Evolutionary conservation across 1,140 invertebrate species (phyloP), one percentile per base, ranked within the genome.

Genomic region (Drosophila serrata): DNA sequence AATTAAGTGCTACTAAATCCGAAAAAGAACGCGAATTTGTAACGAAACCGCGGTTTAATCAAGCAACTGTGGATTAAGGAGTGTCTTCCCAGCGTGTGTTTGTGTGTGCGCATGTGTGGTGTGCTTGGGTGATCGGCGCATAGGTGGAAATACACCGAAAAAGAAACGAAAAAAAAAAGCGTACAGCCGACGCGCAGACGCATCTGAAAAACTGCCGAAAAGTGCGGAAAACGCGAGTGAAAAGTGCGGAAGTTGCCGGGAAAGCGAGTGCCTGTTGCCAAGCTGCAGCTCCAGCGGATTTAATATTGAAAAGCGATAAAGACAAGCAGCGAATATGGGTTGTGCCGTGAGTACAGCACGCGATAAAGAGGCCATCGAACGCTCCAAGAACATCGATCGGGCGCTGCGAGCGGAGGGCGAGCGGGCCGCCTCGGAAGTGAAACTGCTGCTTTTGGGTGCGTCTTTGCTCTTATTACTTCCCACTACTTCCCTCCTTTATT

Each of bases 341-440:
- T 97, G 96, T 94, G 95, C 96, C 67, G 95, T 97, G 75, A 97
- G 96, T 94, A 95, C 95, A 93, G 95, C 94, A 90, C 95, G 95
- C 88, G 96, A 97, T 93, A 97, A 97, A 93, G 96, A 96, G 93
- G 96, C 97, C 45, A 94, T 94, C 53, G 96, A 96, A 91, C 94
- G 97, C 86, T 97, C 97, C 27, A 97, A 97, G 94, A 96, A 97
- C 93, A 98, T 98, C 92, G 97, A 98, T 93, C 96, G 97, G 93
- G 95, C 96, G 92, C 93, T 98, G 29, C 92, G 96, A 81, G 95
- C 95, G 51, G 97, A 98, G 95, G 96, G 96, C 74, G 97, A 98
- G 94, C 95, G 95, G 73, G 96, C 96, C 67, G 95, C 97, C 37
- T 95, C 96, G 82, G 97, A 98, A 95, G 97, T 98, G 78, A 98